Conservation (phyloP, 2,797 vertebrate genomes). For the Malurus leucopterus region DNA sequence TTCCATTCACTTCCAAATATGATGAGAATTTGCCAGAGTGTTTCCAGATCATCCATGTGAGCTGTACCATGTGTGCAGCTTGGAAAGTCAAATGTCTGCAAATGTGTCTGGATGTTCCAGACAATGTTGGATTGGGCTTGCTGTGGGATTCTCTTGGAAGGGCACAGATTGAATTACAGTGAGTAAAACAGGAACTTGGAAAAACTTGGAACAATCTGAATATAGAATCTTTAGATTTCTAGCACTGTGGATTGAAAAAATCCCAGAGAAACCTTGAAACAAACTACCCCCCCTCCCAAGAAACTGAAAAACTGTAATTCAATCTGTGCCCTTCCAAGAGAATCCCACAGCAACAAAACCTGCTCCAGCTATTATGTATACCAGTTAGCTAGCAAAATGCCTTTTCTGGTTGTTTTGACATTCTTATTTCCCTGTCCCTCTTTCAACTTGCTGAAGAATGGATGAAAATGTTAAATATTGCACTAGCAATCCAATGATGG, state of each 20-base stretch:
- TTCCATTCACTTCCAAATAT: neutral
- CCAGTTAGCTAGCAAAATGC: neutral
- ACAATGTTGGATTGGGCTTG: neutral
- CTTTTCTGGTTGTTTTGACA: neutral
- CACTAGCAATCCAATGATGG: neutral
- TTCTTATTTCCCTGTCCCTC: neutral
- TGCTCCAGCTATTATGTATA: neutral
- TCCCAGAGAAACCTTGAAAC: neutral
- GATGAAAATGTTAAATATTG: neutral
- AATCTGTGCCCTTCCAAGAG: no score
- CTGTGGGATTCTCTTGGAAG: neutral
- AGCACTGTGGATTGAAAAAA: neutral
- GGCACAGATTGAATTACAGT: neutral
- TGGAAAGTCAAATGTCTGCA: neutral
- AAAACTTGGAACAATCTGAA: neutral
- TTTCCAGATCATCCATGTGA: neutral
- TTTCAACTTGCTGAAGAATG: neutral
- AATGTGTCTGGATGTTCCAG: neutral
- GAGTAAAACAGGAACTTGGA: neutral
- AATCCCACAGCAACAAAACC: neutral
- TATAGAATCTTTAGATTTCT: neutral
- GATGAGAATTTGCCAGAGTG: neutral
- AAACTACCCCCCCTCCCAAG: fast-evolving
- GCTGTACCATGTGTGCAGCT: neutral
- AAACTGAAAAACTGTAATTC: neutral